phyloP scores from a whole-genome alignment of 2,113 vertebrate species.

The Ictidomys tridecemlineatus region DNA sequence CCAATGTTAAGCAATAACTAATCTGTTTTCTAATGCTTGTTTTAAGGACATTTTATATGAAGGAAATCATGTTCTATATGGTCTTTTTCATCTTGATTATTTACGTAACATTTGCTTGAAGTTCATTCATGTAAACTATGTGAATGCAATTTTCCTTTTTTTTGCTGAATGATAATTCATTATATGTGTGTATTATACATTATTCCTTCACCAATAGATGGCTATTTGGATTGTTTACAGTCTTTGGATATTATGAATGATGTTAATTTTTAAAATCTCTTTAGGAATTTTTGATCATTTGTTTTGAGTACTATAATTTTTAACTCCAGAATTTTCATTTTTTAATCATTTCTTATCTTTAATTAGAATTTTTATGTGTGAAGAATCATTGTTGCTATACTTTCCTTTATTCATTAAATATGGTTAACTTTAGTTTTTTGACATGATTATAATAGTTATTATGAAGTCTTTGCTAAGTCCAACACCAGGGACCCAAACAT shows the following conservation, averaged over 20 bases:
- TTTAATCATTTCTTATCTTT: background rate
- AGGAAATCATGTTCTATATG: background rate
- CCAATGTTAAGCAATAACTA: background rate
- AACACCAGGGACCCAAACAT: background rate
- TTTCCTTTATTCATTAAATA: constrained; percentile 19
- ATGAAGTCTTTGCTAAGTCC: constrained; percentile 13
- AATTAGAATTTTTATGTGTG: background rate
- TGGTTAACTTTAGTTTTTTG: background rate
- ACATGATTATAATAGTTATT: background rate
- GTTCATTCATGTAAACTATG: background rate
- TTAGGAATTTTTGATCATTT: background rate
- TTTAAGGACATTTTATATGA: background rate
- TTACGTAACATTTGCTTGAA: background rate
- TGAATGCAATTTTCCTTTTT: background rate
- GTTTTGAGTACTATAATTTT: background rate
- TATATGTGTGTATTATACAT: background rate
- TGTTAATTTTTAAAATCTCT: background rate
- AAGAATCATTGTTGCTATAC: background rate
- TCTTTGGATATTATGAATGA: background rate
- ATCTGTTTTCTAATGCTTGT: background rate
- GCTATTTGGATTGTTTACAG: background rate
- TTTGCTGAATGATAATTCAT: background rate
- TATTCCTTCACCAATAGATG: background rate
- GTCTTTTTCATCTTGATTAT: background rate
- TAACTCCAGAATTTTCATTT: background rate